A percentile compares a stretch with the other conserved stretches of the same genome.
Evolutionary conservation across 2,113 vertebrate species (phyloP).

Genomic region (Litocranius walleri): DNA sequence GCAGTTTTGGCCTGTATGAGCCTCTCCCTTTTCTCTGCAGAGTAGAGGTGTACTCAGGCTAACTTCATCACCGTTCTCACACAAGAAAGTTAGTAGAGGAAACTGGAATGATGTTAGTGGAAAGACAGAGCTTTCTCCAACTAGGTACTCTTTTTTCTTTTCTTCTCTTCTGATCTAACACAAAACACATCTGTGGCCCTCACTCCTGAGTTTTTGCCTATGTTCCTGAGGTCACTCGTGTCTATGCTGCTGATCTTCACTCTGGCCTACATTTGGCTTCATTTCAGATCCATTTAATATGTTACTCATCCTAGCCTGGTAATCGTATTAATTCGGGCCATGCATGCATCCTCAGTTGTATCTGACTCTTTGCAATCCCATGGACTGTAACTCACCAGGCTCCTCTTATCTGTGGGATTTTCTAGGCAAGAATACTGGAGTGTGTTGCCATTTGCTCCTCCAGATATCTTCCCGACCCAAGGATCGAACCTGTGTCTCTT

Average conservation of each 20-base stretch:
- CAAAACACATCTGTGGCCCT: background rate
- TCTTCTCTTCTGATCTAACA: background rate
- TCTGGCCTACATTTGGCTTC: background rate
- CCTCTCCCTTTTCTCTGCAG: background rate
- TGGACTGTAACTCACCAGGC: background rate
- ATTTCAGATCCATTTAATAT: background rate
- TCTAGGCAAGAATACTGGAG: background rate
- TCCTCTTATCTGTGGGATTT: background rate
- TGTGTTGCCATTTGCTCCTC: background rate
- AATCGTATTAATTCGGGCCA: background rate
- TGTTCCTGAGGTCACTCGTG: background rate
- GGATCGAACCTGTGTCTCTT: background rate
- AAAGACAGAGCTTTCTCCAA: background rate
- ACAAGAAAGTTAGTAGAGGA: background rate
- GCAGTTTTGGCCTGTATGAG: background rate
- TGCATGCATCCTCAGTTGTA: background rate
- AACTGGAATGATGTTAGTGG: background rate
- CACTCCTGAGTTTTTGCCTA: background rate
- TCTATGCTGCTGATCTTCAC: background rate
- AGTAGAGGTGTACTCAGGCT: background rate
- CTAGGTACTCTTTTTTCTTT: background rate
- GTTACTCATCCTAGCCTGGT: background rate
- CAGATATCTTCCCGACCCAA: background rate
- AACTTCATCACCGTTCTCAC: background rate
- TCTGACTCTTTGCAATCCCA: background rate